phyloP scores from a whole-genome alignment of 2,888 invertebrate species.

The Caenorhabditis drosophilae region DNA sequence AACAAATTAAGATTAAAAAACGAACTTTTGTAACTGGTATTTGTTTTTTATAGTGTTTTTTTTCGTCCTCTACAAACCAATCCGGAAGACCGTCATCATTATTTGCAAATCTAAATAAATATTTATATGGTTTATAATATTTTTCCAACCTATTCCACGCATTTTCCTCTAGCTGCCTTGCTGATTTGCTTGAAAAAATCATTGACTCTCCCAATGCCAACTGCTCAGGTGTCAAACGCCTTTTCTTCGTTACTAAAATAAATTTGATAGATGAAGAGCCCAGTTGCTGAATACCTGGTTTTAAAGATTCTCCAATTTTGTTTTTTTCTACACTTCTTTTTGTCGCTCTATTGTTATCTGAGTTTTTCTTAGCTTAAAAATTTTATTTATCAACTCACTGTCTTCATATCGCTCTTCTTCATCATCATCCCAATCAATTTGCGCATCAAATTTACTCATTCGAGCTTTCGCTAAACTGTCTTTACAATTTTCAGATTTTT shows the following conservation, averaged over 20 bases:
- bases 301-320: conserved; percentile 42
- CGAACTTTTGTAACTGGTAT: conserved; percentile 77
- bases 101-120: conserved; percentile 77
- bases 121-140: background rate
- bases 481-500: conserved; percentile 38
- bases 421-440: conserved; percentile 49
- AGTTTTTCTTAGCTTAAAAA: no score
- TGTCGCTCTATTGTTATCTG: conserved; percentile 41
- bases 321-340: conserved; percentile 47
- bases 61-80: conserved; percentile 95
- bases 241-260: conserved; percentile 50
- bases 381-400: no score
- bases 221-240: conserved; percentile 82
- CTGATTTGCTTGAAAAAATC: conserved; percentile 86
- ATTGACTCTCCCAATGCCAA: conserved; percentile 90
- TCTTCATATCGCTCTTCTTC: conserved; percentile 34
- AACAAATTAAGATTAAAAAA: no score
- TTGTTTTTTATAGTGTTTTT: conserved; percentile 84
- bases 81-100: conserved; percentile 89
- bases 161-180: conserved; percentile 77
- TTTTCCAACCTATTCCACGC: conserved; percentile 62
- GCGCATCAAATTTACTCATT: conserved; percentile 40
- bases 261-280: no score
- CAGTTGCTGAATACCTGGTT: conserved; percentile 26
- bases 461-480: conserved; percentile 28